Evolutionary conservation across 2,113 vertebrate species (phyloP), one percentile per base, ranked within the genome.

Genomic region (Alectura lathami): DNA sequence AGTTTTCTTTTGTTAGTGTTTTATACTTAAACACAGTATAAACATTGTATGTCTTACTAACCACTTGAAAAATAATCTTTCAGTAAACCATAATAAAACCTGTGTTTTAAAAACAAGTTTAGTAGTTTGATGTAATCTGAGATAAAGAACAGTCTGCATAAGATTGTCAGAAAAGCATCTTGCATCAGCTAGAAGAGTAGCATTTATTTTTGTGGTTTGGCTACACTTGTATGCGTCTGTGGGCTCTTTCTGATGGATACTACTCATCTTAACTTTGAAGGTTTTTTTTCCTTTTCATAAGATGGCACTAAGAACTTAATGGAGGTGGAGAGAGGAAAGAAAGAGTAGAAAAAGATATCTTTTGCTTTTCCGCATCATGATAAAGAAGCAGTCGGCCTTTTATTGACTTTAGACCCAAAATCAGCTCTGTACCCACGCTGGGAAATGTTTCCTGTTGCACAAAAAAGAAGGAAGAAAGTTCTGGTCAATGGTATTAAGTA

Each of bases 231-330:
- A 4, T 30, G 3, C 67, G 14, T 16, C 23, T 57, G 10, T 70
- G 40, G 8, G 6, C 30, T 66, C 32, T 63, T 57, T 59, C 36
- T 83, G 51, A 69, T 34, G 81, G 66, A 5, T 62, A 18, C 27
- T 36, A 57, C 64, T 53, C 0, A 32, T 72, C 68, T 51, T 30
- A 34, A 30, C 34, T 76, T 36, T 36, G 17, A 42, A 56, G 4
- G 11, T 17, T 54, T 63, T 3, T 24, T 9, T 8, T 6, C 13
- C 23, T 16, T 83, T 80, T 29, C 2, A 0, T 76, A 36, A 47
- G 24, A 8, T 62, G 24, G 10, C 47, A 72, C n/a, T 89, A 62
- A 76, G 68, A 80, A n/a, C 21, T 63, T 73, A 32, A 11, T 27
- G 56, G 48, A 26, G 8, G 4, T 83, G 21, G 11, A 22, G 29